Conservation (phyloP, 2,113 vertebrate species). For the Sisor rabdophorus region DNA sequence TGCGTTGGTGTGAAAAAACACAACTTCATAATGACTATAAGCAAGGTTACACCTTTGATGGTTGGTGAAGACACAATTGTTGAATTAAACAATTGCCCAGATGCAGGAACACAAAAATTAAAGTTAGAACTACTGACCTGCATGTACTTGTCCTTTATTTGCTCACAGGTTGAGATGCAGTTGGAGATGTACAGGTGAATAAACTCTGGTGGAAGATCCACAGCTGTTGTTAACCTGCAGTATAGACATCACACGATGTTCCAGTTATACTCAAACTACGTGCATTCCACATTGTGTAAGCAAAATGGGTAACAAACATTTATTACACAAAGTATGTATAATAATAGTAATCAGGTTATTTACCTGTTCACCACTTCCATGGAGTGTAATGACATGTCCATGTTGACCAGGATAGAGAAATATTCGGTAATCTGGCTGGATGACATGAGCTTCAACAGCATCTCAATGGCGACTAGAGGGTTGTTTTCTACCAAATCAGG, state of each 20-base stretch:
- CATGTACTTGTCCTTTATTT: conserved; percentile 99
- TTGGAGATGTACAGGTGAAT: conserved; percentile 99
- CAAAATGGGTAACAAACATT: neutral
- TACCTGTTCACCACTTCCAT: conserved; percentile 99
- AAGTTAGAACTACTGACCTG: conserved; percentile 70
- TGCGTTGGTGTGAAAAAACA: too few species aligned
- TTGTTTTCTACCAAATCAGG: conserved; percentile 98
- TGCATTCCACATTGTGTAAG: neutral
- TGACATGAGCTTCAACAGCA: conserved; percentile 97
- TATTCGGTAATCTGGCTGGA: conserved; percentile 99
- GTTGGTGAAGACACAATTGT: too few species aligned
- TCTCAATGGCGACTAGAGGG: conserved; percentile 96
- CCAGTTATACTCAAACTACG: neutral
- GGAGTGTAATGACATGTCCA: conserved; percentile 99
- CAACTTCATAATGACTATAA: too few species aligned
- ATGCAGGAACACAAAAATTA: neutral
- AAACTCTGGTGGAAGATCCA: conserved; percentile 96
- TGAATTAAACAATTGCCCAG: too few species aligned
- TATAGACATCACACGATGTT: neutral
- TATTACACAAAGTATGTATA: too few species aligned
- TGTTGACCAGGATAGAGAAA: conserved; percentile 96
- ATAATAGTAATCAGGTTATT: neutral
- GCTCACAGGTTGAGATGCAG: conserved; percentile 98
- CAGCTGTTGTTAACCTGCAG: conserved; percentile 90
- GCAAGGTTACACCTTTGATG: too few species aligned